Evolutionary conservation across 2,888 invertebrate species (phyloP), one percentile per base, ranked within the genome.

Genomic region (Agriopis aurantiaria): DNA sequence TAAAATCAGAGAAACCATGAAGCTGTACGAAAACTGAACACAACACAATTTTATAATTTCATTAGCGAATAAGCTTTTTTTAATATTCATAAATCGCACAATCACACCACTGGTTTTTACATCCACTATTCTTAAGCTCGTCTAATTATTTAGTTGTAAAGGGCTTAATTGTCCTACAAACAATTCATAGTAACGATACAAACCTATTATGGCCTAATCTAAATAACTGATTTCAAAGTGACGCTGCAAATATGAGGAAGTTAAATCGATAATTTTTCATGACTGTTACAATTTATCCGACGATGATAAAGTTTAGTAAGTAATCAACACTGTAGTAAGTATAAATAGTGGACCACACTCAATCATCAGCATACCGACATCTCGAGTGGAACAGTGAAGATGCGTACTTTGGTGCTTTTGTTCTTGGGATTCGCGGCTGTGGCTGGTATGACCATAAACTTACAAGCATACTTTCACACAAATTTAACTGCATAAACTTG

Each of bases 351-450:
- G 45, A 57, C 57, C 45, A 9, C 43, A 57, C 17, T 45, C 3
- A 14, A 11, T 9, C 8, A 45, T 3, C 57, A 45, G 14, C 17
- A 56, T 56, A 57, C 45, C 57, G 45, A 57, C 45, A 17, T 9
- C 43, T 58, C 33, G 46, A 8, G 45, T 46, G 8, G 46, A 46
- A 3, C 12, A 23, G 57, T 45, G 6, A 45, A 58, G 46, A 63
- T 45, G 53, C 45, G 17, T 46, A 49, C 55, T 46, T 55, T 55
- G 23, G 55, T n/a, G 63, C 46, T 46, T 3, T 58, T 58, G 4
- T 12, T 46, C 14, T 7, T 58, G 85, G 84, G 0, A n/a, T 57
- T 3, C 58, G 72, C 3, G 83, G 84, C 59, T 83, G 77, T 40
- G 69, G 62, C 4, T 12, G 59, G 58, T 58, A 57, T 1, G 43